Evolutionary conservation across 64 coral and sea anemone genomes (phyloP).

Genomic region (Montipora sp.): DNA sequence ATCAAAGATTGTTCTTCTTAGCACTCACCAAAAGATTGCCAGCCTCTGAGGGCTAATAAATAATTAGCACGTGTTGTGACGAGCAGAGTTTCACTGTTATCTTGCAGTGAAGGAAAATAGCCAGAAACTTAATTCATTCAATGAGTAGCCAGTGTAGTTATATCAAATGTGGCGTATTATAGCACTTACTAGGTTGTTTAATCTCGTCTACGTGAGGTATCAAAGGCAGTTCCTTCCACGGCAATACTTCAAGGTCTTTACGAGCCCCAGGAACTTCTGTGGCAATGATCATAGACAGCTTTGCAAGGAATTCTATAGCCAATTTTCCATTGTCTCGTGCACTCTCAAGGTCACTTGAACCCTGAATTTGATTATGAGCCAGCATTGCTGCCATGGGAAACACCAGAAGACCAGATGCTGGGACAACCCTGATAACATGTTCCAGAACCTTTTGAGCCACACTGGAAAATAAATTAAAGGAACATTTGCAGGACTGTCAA

Average conservation of each 20-base stretch:
- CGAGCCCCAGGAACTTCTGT: slow-evolving; percentile 43
- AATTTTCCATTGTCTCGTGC: neutral
- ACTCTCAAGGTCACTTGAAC: neutral
- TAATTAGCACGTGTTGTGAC: no score
- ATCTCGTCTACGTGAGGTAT: slow-evolving; percentile 64
- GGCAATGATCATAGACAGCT: slow-evolving; percentile 54
- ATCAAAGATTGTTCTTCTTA: no score
- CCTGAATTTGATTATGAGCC: neutral
- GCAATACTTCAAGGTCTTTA: slow-evolving; percentile 24
- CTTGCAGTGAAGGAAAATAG: no score
- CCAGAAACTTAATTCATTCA: no score
- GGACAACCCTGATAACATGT: slow-evolving; percentile 29
- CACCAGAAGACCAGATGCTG: slow-evolving; percentile 43
- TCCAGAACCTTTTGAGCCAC: slow-evolving; percentile 45
- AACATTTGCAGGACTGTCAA: neutral
- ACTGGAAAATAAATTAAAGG: neutral
- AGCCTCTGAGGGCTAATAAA: no score
- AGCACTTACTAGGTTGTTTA: slow-evolving; percentile 50
- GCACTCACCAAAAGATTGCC: no score
- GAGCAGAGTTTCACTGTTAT: no score
- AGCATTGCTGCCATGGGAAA: slow-evolving; percentile 24
- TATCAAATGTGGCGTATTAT: no score
- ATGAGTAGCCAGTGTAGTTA: no score
- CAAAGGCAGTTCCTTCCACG: slow-evolving; percentile 67
- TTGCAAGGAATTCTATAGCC: slow-evolving; percentile 40